Evolutionary conservation across 2,888 invertebrate genomes (phyloP), one percentile per base, ranked within the genome.

Genomic region (Ryuthela nishihirai): DNA sequence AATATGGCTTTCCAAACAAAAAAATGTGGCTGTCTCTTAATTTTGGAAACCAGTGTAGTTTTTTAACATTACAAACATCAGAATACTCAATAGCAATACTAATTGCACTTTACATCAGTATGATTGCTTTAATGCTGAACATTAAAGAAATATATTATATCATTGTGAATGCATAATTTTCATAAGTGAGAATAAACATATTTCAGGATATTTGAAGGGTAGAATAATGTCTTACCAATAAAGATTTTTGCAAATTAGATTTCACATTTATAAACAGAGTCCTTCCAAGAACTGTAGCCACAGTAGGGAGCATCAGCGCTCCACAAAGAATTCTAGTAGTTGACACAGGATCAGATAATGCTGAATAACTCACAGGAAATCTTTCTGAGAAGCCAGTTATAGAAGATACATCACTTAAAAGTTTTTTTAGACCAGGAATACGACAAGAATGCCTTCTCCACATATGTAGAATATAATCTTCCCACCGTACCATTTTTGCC

Each of bases 401-500:
- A 68, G 81, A 84, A 56, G 82, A 41, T 15, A 26, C 38, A 26
- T 35, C n/a, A 24, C 9, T 25, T n/a, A 23, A 17, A 23, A 56
- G 21, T 23, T 34, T 23, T 29, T 32, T 54, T 24, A 44, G 20
- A 21, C 17, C 35, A 10, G 56, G 42, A 39, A 43, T 43, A 20
- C 34, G 35, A 18, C 55, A 21, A n/a, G 40, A 40, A 47, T 47
- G 39, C n/a, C 48, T 26, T 24, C 64, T 36, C 76, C 76, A 77
- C n/a, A 76, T 56, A 23, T 72, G 67, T 21, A 78, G 69, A 6
- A 77, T 58, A 59, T 74, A 93, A 82, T 78, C 94, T 76, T 98
- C 97, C 97, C 97, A 98, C 70, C 89, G 85, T 68, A 97, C 85
- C 85, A 97, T 87, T 76, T 94, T 90, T 36, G 92, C 90, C 69